Conservation (phyloP, 2,797 vertebrate genomes). For the Rhabdomys pumilio region DNA sequence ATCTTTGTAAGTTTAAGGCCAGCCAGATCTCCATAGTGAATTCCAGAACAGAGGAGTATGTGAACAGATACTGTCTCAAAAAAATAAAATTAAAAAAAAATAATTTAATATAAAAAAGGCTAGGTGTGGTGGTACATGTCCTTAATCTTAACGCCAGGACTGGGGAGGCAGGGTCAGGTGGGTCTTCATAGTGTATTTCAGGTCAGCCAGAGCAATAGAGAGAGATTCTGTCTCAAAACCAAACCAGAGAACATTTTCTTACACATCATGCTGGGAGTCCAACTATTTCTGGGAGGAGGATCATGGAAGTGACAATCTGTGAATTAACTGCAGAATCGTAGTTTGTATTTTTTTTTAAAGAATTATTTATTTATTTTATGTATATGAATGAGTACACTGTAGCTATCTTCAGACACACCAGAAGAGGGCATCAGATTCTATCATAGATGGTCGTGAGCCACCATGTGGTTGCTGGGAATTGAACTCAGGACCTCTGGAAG, state of each 20-base stretch:
- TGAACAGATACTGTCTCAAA: neutral
- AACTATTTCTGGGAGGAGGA: neutral
- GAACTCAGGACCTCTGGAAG: too few relatives aligned
- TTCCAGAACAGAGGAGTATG: neutral
- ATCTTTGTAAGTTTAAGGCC: too few relatives aligned
- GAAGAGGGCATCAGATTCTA: too few relatives aligned
- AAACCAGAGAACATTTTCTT: neutral
- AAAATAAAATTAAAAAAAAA: neutral
- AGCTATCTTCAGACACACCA: too few relatives aligned
- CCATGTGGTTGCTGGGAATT: too few relatives aligned
- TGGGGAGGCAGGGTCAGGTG: neutral
- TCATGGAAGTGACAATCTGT: neutral
- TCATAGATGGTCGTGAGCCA: too few relatives aligned
- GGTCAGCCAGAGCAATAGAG: neutral
- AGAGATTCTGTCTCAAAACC: neutral
- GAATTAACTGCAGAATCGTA: neutral
- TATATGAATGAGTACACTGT: too few relatives aligned
- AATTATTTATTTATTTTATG: too few relatives aligned
- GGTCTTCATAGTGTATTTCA: neutral
- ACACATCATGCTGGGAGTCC: neutral
- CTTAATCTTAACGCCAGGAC: neutral
- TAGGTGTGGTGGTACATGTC: neutral
- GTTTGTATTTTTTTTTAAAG: neutral
- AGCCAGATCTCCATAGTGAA: neutral
- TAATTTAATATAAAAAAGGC: neutral